phyloP scores from a whole-genome alignment of 2,113 vertebrate species.

The Corythoichthys intestinalis region DNA sequence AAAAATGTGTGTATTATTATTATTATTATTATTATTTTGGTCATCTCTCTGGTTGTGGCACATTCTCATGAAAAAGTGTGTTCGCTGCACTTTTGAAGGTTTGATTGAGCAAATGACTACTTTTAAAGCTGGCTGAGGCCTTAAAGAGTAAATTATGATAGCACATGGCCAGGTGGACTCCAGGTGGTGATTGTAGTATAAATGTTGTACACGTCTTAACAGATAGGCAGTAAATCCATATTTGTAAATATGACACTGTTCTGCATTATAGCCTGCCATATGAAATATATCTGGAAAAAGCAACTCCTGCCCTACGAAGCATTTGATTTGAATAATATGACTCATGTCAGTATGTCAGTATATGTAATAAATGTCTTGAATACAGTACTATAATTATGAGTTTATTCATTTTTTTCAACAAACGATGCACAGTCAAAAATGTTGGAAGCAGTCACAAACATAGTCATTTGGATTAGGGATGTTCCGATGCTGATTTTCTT shows the following conservation, averaged over 20 bases:
- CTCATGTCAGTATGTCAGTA: conserved; percentile 25
- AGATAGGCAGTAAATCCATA: conserved; percentile 24
- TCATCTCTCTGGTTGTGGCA: conserved; percentile 9
- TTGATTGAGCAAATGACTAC: background rate
- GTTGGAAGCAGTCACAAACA: background rate
- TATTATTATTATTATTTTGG: background rate
- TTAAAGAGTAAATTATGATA: background rate
- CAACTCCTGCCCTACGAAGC: background rate
- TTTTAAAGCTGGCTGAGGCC: background rate
- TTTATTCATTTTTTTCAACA: background rate
- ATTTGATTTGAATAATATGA: conserved; percentile 48
- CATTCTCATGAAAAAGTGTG: conserved; percentile 14
- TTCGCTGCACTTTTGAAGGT: conserved; percentile 1
- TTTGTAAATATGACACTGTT: conserved; percentile 50
- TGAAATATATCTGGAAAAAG: conserved; percentile 23
- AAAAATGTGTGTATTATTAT: conserved; percentile 12
- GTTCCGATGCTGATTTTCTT: too few relatives aligned
- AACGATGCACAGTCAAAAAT: background rate
- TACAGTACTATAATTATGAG: conserved; percentile 6
- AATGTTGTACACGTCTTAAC: conserved; percentile 38
- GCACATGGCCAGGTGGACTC: conserved; percentile 9
- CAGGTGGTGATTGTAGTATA: conserved; percentile 33
- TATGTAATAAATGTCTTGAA: conserved; percentile 48
- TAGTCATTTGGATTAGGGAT: too few relatives aligned
- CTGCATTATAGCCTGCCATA: conserved; percentile 19